Base-by-base conservation (phyloP, 2,797 vertebrate genomes). In the Lepilemur ruficaudatus region DNA sequence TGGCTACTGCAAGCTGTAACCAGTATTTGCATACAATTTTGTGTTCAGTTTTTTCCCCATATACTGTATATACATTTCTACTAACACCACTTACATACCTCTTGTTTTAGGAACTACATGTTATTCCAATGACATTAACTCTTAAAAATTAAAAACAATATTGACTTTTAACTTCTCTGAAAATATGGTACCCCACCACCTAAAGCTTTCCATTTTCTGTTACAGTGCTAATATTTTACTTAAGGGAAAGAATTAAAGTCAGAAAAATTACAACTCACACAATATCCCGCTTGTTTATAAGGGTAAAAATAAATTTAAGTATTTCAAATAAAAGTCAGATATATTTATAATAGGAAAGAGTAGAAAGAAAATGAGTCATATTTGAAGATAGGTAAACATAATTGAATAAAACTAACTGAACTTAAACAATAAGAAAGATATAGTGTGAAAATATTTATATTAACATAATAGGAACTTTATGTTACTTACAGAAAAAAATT, bases 361-460 rank as follows among this genome's bases (percentile, higher is more conserved):
- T 65, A 88, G 46, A 28, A 73, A 65, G 57, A 86, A 95, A 94
- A 69, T 8, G 13, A 85, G 13, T 90, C 23, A 80, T 17, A 73
- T 89, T 93, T 46, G 72, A 76, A 61, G 11, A 90, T 17, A 90
- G 10, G 8, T 23, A 82, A 76, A 55, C 84, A 80, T 84, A 94
- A 93, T 11, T 76, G 18, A 80, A 80, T 72, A 89, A 89, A 48
- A 23, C 57, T 75, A 90, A 76, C 25, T 95, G 63, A 83, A 94
- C 93, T 48, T 88, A 91, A 89, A 91, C 89, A 93, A 9, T 61
- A 93, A 82, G 20, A 8, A 86, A 96, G n/a, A 85, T 43, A 95
- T 10, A 85, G 59, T 88, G 28, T 91, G 18, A 88, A 91, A 97
- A 95, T 84, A 82, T 46, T 70, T 87, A 25, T 83, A 55, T 67